Conservation (phyloP, 2,888 invertebrate genomes). For the Leistus spinibarbis region DNA sequence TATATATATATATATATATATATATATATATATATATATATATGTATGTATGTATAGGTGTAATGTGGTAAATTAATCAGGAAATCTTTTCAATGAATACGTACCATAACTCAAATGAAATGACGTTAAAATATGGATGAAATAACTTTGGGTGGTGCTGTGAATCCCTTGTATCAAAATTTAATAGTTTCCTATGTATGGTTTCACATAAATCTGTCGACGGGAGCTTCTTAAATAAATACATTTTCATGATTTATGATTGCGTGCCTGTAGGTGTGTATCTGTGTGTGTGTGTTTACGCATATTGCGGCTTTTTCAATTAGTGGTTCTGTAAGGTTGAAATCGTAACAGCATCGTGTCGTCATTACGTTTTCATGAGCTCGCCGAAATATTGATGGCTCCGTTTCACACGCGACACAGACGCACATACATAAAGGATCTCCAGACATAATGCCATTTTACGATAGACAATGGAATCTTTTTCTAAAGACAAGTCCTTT, state of each 20-base stretch:
- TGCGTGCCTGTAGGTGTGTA: conserved; percentile 1
- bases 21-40: conserved; percentile 38
- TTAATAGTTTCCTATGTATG: conserved; percentile 19
- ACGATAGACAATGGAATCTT: not conserved
- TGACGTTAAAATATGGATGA: conserved; percentile 25
- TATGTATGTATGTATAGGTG: conserved; percentile 38
- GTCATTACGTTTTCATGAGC: not conserved
- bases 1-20: conserved; percentile 40
- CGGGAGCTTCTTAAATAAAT: conserved; percentile 26
- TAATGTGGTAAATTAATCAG: not conserved
- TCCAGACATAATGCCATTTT: not conserved
- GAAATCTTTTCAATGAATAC: not conserved
- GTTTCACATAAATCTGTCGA: not conserved
- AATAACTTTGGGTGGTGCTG: not conserved
- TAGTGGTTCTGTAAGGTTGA: conserved; percentile 1
- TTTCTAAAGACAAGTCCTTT: too few species aligned
- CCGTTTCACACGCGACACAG: not conserved
- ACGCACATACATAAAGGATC: not conserved
- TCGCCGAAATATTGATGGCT: conserved; percentile 5
- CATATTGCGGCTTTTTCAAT: conserved; percentile 29
- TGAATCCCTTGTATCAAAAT: conserved; percentile 28
- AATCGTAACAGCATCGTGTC: not conserved
- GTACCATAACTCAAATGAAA: conserved; percentile 23
- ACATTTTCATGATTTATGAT: conserved; percentile 21
- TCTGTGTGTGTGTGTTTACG: not conserved